Base-by-base conservation (phyloP, 2,888 invertebrate genomes). In the Gastracanthus pulcherrimus region DNA sequence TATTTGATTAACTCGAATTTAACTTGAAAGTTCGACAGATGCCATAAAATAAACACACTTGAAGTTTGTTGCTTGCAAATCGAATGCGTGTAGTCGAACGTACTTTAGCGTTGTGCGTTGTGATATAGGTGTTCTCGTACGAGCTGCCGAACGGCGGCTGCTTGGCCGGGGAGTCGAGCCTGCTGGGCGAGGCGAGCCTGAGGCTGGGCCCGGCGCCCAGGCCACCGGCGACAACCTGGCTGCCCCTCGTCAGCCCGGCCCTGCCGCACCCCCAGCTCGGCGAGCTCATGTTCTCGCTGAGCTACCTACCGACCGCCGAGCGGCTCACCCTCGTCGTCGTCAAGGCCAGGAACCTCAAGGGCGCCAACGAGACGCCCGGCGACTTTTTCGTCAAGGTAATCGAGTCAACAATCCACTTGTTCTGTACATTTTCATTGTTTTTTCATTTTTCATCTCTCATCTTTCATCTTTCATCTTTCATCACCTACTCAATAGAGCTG, bases 311-410 rank as follows among this genome's bases (percentile, higher is more conserved):
- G 23, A 97, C 96, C 3, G 96, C 96, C 9, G 96, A 96, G 90
- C 93, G 96, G 71, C 93, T 97, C 26, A 97, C 96, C 1, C 94
- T 95, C 26, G 95, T 96, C 23, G 93, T 96, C 19, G 96, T 96
- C 0, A 96, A 96, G 91, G 96, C 95, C 0, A 93, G 96, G 81
- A 96, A 95, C 91, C 92, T 96, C 31, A 94, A 94, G 86, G 94
- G 95, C 89, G 90, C 92, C 36, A 92, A 92, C 71, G 83, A 83
- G 55, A 92, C 91, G 82, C 92, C 74, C 19, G 95, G 95, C 87
- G 96, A 96, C 89, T 94, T 96, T 71, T 97, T 96, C 89, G 95
- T 96, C 31, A 96, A 97, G 93, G 95, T 95, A n/a, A n/a, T n/a
- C n/a, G n/a, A n/a, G n/a, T n/a, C n/a, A n/a, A n/a, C n/a, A n/a